Evolutionary conservation across 2,888 invertebrate genomes (phyloP).

Genomic region (Lasius platythorax): DNA sequence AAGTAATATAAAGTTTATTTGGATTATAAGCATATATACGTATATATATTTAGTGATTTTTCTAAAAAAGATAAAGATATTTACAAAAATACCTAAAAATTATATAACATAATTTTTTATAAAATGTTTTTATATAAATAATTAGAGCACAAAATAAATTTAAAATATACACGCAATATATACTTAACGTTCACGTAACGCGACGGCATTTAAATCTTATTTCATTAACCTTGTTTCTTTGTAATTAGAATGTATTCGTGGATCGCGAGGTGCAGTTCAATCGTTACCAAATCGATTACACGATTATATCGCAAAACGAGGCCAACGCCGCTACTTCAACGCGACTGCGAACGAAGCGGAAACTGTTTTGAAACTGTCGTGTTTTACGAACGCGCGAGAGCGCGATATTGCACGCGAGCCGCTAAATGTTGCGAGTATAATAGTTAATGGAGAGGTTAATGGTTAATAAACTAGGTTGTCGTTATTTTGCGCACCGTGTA

Average conservation of each 20-base stretch:
- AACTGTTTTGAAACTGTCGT: slow-evolving; percentile 55
- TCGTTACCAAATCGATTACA: slow-evolving; percentile 49
- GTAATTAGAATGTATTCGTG: slow-evolving; percentile 14
- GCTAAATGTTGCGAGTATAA: slow-evolving; percentile 57
- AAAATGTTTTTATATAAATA: neutral
- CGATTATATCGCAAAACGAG: slow-evolving; percentile 50
- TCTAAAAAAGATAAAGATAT: neutral
- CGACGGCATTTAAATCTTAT: slow-evolving; percentile 5
- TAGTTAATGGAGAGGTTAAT: slow-evolving; percentile 49
- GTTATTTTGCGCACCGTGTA: slow-evolving; percentile 31
- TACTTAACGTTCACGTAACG: neutral
- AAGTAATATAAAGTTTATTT: neutral
- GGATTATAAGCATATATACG: neutral
- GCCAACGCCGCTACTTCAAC: slow-evolving; percentile 45
- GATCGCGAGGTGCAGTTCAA: slow-evolving; percentile 26
- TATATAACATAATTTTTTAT: neutral
- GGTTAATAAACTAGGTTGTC: slow-evolving; percentile 50
- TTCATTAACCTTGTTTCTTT: slow-evolving; percentile 32
- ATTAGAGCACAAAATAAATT: neutral
- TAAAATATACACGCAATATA: neutral
- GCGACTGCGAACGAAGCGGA: slow-evolving; percentile 39
- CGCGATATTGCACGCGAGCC: slow-evolving; percentile 45
- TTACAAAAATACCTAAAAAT: neutral
- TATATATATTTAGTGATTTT: neutral
- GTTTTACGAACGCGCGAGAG: slow-evolving; percentile 45